A percentile compares a stretch with the other conserved stretches of the same genome.
Evolutionary conservation across 2,888 invertebrate species (phyloP).

Genomic region (Oscheius sp.): DNA sequence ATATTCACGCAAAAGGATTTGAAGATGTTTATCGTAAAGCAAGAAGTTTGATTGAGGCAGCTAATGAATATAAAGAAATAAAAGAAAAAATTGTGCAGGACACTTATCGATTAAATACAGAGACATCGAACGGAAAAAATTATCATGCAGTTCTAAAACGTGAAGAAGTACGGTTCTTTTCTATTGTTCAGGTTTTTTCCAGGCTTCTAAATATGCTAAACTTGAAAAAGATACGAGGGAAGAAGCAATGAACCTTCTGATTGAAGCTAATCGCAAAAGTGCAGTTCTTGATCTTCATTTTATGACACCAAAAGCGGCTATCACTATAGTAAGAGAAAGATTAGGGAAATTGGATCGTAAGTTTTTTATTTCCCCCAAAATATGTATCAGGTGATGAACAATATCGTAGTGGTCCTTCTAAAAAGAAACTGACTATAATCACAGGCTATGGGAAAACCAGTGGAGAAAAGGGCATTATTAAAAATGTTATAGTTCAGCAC

Average conservation of each 20-base stretch:
- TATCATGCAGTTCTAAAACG: background rate
- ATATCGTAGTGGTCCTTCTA: background rate
- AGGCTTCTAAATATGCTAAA: background rate
- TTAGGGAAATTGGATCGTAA: background rate
- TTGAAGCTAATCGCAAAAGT: constrained; percentile 1
- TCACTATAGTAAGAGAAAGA: background rate
- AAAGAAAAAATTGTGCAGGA: background rate
- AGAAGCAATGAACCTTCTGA: background rate
- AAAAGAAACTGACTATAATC: background rate
- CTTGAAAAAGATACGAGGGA: background rate
- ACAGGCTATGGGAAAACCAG: constrained; percentile 19
- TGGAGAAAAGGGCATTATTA: background rate
- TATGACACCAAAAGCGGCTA: background rate
- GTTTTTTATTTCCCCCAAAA: background rate
- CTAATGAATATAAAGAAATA: background rate
- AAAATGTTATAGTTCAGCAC: background rate
- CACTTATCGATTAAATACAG: background rate
- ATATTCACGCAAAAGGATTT: too few species aligned
- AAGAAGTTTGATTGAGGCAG: background rate
- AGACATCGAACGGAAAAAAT: background rate
- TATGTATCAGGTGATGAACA: background rate
- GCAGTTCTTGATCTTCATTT: constrained; percentile 11
- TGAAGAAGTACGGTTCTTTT: background rate
- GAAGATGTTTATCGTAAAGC: too few species aligned
- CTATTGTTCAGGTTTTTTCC: background rate